Conservation (phyloP, 2,888 invertebrate genomes). For the Zaprionus bogoriensis region DNA sequence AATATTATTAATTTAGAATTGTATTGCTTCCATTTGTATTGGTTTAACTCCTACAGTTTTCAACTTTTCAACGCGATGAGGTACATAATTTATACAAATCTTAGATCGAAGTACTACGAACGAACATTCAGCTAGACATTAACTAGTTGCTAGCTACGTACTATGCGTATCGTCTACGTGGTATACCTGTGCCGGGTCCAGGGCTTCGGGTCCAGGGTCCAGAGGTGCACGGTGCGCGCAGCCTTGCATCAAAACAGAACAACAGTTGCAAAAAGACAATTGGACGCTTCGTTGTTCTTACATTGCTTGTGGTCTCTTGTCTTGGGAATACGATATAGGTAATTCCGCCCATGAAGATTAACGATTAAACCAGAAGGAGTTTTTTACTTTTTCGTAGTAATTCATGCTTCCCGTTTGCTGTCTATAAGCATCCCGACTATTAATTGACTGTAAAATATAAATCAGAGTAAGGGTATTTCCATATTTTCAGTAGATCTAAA, state of each 20-base stretch:
- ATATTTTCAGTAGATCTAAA: too few species aligned
- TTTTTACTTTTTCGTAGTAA: too few species aligned
- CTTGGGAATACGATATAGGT: background rate
- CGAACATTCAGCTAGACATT: conserved; percentile 41
- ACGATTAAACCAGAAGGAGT: background rate
- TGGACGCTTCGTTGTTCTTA: conserved; percentile 83
- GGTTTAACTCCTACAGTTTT: conserved; percentile 21
- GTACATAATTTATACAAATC: conserved; percentile 67
- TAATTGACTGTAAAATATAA: too few species aligned
- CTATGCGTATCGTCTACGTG: conserved; percentile 24
- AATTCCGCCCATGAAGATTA: background rate
- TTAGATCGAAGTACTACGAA: conserved; percentile 24
- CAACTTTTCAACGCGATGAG: conserved; percentile 72
- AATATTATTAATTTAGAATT: conserved; percentile 60
- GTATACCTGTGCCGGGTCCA: conserved; percentile 60
- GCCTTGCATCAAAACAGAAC: conserved; percentile 82
- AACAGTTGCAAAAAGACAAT: conserved; percentile 84
- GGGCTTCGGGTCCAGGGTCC: conserved; percentile 19
- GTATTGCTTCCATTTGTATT: conserved; percentile 58
- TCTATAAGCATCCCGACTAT: too few species aligned
- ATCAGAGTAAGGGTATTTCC: too few species aligned
- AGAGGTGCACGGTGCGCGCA: conserved; percentile 58
- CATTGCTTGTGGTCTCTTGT: conserved; percentile 82
- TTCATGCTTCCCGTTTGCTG: too few species aligned
- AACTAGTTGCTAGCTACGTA: conserved; percentile 35